Evolutionary conservation across 2,113 vertebrate genomes (phyloP).

Genomic region (Acinonyx jubatus): DNA sequence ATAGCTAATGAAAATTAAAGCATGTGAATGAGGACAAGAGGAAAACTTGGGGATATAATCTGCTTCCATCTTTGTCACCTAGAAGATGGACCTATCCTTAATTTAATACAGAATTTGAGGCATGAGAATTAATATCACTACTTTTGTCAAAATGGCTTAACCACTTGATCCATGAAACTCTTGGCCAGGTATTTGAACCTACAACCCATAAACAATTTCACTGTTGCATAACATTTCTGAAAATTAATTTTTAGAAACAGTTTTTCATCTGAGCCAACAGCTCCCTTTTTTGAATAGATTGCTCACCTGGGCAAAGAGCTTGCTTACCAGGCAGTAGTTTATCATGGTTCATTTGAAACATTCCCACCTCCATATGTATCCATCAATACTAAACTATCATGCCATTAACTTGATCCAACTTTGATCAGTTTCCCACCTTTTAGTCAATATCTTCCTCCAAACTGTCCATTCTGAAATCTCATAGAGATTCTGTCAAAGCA

Average conservation of each 20-base stretch:
- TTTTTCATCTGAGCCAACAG: background rate
- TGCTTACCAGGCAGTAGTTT: background rate
- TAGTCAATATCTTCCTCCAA: background rate
- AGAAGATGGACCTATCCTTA: background rate
- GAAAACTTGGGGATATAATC: background rate
- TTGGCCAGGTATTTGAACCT: background rate
- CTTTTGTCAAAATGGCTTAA: background rate
- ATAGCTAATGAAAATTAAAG: background rate
- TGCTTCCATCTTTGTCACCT: background rate
- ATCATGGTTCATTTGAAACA: background rate
- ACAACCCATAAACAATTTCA: background rate
- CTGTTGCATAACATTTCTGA: background rate
- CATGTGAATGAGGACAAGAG: background rate
- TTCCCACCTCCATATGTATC: fast-evolving
- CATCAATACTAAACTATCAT: background rate
- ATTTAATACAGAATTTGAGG: background rate
- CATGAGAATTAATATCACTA: background rate
- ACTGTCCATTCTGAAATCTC: background rate
- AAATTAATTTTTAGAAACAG: background rate
- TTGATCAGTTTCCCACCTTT: background rate
- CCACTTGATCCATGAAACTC: background rate
- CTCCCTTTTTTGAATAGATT: background rate
- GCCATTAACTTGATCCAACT: background rate
- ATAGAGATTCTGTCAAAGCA: background rate
- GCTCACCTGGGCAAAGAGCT: background rate